phyloP scores from a whole-genome alignment of 2,113 vertebrate genomes.

The Nanorana parkeri region DNA sequence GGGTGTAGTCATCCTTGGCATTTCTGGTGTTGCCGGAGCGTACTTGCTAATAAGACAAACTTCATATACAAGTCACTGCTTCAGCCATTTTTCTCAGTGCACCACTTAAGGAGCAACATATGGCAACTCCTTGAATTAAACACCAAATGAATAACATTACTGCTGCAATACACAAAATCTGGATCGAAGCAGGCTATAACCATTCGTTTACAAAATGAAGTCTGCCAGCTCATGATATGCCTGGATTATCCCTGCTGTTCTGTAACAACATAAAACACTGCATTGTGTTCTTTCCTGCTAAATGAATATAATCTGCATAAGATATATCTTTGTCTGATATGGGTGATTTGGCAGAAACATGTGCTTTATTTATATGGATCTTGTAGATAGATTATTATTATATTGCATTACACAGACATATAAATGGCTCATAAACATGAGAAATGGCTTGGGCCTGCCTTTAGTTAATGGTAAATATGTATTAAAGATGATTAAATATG shows the following conservation, averaged over 20 bases:
- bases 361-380: too few relatives aligned
- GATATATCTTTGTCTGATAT: conserved; percentile 1
- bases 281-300: conserved; percentile 9
- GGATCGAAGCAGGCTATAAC: conserved; percentile 35
- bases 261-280: conserved; percentile 29
- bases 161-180: conserved; percentile 50
- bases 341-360: conserved; percentile 2
- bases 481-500: too few relatives aligned
- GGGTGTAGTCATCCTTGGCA: background rate
- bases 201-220: conserved; percentile 54
- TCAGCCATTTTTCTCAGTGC: conserved; percentile 40
- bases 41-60: conserved; percentile 35
- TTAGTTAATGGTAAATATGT: too few relatives aligned
- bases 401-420: too few relatives aligned
- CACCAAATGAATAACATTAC: conserved; percentile 52
- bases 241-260: conserved; percentile 51
- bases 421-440: too few relatives aligned
- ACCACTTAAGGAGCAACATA: conserved; percentile 48
- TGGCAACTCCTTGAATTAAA: conserved; percentile 52
- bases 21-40: background rate
- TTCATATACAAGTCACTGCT: conserved; percentile 28
- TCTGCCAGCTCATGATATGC: conserved; percentile 52
- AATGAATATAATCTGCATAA: conserved; percentile 6
- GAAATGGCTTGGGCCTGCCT: too few relatives aligned
- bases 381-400: too few relatives aligned